Evolutionary conservation across 2,888 invertebrate species (phyloP).

Genomic region (Phengaris arion): DNA sequence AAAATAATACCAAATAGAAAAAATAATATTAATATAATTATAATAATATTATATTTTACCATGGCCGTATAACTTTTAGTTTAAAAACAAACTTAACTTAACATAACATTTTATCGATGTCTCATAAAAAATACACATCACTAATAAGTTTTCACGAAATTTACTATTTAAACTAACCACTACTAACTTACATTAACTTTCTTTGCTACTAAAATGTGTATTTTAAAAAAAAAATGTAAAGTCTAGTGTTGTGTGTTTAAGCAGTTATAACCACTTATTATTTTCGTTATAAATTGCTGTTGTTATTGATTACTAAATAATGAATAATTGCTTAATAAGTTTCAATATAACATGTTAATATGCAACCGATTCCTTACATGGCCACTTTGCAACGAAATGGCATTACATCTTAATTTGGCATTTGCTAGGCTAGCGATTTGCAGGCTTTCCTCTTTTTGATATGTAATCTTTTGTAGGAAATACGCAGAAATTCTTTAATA

Average conservation of each 20-base stretch:
- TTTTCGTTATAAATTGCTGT: not conserved
- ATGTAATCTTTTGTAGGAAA: not conserved
- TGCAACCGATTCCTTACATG: constrained; percentile 12
- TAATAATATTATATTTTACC: no score
- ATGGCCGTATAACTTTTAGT: no score
- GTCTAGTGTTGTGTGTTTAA: not conserved
- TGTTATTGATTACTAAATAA: constrained; percentile 10
- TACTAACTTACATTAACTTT: no score
- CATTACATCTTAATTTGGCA: constrained; percentile 21
- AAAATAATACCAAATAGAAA: no score
- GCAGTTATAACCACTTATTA: not conserved
- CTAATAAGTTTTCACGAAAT: no score
- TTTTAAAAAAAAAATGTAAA: no score
- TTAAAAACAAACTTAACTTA: no score
- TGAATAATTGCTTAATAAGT: constrained; percentile 28
- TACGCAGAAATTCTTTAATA: not conserved
- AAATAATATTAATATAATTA: no score
- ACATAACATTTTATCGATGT: no score
- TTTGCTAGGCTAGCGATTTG: not conserved
- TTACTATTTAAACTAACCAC: no score
- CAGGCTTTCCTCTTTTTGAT: not conserved
- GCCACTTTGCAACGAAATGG: not conserved
- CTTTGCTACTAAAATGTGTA: no score
- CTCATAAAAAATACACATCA: no score
- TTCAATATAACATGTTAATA: constrained; percentile 9